Conservation (phyloP, 2,888 invertebrate species). For the Pristionchus maxplancki region DNA sequence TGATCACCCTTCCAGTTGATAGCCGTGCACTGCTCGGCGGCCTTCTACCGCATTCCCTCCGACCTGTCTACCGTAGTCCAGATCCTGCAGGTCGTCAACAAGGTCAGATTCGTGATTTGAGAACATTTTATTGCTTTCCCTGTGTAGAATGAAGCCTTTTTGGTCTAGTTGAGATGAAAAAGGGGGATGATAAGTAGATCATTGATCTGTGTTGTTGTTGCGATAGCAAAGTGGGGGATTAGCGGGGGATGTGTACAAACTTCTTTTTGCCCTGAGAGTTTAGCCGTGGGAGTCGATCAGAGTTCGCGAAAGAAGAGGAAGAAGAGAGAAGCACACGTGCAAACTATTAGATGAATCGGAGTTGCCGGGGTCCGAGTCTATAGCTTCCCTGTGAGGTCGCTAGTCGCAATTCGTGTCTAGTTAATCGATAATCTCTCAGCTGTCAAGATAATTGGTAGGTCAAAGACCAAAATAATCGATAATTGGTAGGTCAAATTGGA, state of each 20-base stretch:
- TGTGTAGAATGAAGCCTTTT: no score
- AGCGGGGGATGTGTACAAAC: not conserved
- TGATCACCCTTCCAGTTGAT: slow-evolving; percentile 5
- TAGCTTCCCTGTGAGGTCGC: no score
- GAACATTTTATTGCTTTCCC: no score
- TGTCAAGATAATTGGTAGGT: no score
- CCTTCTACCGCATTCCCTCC: slow-evolving; percentile 46
- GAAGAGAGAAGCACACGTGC: not conserved
- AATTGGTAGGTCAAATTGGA: no score
- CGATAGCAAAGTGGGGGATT: not conserved
- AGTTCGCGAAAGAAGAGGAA: not conserved
- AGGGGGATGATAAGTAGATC: no score
- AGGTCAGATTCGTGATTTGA: slow-evolving; percentile 53
- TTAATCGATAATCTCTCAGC: no score
- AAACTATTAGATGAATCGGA: not conserved
- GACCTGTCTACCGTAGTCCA: slow-evolving; percentile 57
- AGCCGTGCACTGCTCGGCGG: slow-evolving; percentile 46
- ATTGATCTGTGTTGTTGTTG: no score
- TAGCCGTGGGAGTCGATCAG: not conserved
- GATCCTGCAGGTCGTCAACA: slow-evolving; percentile 63
- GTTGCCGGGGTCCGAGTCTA: no score
- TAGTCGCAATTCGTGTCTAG: no score
- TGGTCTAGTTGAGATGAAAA: no score
- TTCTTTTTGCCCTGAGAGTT: slow-evolving; percentile 7
- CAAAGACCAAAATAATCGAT: no score